Conservation (phyloP, 2,113 vertebrate species). For the Ctenomys sociabilis region DNA sequence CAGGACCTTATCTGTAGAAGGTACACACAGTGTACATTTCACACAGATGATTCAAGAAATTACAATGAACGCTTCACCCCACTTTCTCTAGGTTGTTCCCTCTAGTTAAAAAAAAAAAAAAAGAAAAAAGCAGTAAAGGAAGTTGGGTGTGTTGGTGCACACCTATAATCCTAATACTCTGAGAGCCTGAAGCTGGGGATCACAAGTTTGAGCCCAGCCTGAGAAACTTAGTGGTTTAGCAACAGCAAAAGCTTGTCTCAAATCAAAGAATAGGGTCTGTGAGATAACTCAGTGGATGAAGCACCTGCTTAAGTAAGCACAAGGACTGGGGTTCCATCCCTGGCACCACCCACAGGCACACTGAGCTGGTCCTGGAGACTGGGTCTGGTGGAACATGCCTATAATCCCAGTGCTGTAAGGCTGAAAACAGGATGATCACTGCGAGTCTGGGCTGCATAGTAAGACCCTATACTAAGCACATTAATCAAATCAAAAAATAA, state of each 20-base stretch:
- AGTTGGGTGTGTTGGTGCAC: neutral
- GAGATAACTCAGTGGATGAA: no score
- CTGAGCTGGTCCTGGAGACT: no score
- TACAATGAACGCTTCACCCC: neutral
- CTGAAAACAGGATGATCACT: no score
- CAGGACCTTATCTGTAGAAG: neutral
- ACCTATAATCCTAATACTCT: neutral
- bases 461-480: no score
- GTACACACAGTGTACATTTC: neutral
- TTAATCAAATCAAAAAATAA: neutral
- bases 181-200: neutral
- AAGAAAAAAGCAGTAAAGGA: neutral
- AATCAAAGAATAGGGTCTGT: neutral
- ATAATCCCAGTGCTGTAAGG: no score
- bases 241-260: neutral
- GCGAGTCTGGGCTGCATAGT: no score
- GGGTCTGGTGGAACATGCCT: no score
- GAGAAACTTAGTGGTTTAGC: neutral
- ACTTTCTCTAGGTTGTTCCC: constrained; percentile 36
- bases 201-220: neutral
- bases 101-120: neutral
- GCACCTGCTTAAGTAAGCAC: no score
- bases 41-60: neutral
- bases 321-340: no score
- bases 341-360: no score